phyloP scores from a whole-genome alignment of 2,797 vertebrate genomes.

The Amblyopsis hoosieri region DNA sequence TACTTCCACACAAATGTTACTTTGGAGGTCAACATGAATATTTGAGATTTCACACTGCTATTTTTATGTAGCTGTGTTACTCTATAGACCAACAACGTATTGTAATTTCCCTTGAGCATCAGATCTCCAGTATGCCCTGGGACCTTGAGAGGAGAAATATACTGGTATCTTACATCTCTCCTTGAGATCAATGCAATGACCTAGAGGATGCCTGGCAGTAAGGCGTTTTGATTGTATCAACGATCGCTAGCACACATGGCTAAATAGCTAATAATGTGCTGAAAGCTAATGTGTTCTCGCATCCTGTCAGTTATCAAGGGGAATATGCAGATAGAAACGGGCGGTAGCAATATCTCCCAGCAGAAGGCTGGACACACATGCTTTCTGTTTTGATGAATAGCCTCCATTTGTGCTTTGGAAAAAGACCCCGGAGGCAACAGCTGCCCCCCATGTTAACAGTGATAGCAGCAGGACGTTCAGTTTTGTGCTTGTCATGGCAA shows the following conservation, averaged over 20 bases:
- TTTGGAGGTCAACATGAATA: constrained; percentile 15
- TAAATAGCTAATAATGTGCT: constrained; percentile 20
- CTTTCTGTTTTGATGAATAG: constrained; percentile 8
- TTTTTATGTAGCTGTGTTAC: constrained; percentile 7
- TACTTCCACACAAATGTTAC: constrained; percentile 1
- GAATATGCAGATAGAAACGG: constrained; percentile 12
- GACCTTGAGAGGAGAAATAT: constrained; percentile 13
- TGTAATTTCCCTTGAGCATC: constrained; percentile 29
- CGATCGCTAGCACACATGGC: background rate
- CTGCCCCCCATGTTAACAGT: constrained; percentile 1
- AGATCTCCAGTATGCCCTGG: constrained; percentile 1
- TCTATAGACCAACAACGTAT: constrained; percentile 5
- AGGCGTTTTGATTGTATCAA: background rate
- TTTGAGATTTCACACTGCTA: constrained; percentile 11
- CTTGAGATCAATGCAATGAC: constrained; percentile 21
- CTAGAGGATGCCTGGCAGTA: constrained; percentile 7
- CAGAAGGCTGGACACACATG: constrained; percentile 9
- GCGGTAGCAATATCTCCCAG: constrained; percentile 1
- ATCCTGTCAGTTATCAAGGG: constrained; percentile 12
- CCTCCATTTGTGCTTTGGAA: background rate
- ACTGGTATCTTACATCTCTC: background rate
- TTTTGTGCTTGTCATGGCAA: background rate
- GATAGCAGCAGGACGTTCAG: background rate
- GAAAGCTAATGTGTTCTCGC: constrained; percentile 12
- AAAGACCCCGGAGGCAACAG: constrained; percentile 3